Conservation (phyloP, 2,888 invertebrate species). For the Tridacna crocea region DNA sequence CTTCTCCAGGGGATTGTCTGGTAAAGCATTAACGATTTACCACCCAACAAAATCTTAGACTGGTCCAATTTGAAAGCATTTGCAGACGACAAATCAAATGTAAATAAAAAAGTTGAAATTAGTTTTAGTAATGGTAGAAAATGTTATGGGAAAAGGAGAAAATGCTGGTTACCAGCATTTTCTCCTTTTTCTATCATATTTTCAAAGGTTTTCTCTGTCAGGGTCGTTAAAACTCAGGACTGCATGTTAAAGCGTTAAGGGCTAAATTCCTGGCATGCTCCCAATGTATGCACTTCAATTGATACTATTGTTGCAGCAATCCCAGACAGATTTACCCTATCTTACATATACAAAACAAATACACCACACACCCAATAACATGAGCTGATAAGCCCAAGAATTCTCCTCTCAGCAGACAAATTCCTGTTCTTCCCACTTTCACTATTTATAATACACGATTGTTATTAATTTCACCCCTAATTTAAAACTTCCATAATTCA, state of each 20-base stretch:
- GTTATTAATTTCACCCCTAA: too few relatives aligned
- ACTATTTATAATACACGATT: too few relatives aligned
- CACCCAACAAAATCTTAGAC: too few relatives aligned
- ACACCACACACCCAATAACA: constrained; percentile 18
- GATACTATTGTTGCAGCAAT: constrained; percentile 23
- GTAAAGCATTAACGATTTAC: too few relatives aligned
- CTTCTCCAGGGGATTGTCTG: too few relatives aligned
- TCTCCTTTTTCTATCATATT: background rate
- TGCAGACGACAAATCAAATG: too few relatives aligned
- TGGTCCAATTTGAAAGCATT: too few relatives aligned
- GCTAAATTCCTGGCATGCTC: constrained; percentile 5
- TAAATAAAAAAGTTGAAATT: too few relatives aligned
- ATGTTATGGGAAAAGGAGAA: background rate
- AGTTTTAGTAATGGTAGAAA: background rate
- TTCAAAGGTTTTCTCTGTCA: background rate
- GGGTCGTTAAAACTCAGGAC: too few relatives aligned
- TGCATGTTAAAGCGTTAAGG: background rate
- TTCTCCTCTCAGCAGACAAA: background rate
- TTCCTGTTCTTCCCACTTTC: too few relatives aligned
- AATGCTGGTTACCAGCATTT: background rate
- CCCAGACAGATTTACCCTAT: background rate
- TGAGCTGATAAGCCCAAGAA: constrained; percentile 1
- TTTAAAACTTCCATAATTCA: too few relatives aligned
- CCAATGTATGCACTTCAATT: constrained; percentile 24
- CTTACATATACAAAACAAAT: constrained; percentile 15